Base-by-base conservation (phyloP, 1,140 invertebrate species). In the Octopus bimaculoides region DNA sequence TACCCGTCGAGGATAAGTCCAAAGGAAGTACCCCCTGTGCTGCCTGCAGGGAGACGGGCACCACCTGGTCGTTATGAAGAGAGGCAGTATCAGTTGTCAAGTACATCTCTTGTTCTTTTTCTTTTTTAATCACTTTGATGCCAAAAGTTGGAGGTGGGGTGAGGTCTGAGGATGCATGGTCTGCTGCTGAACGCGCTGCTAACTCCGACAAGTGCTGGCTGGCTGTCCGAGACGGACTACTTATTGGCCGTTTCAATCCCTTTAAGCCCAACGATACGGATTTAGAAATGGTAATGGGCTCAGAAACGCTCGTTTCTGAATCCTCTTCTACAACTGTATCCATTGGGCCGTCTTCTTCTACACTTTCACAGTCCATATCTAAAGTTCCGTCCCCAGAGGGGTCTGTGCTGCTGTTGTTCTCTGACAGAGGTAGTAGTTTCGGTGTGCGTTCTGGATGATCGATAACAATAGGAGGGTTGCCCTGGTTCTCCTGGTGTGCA, bases 321-420 rank as follows among this genome's bases (percentile, higher is more conserved):
- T 75, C 74, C 41, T 75, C 74, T 75, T 75, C 74, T 17, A 75
- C 74, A 75, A 75, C 74, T 7, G 12, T 53, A 17, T 52, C 26
- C 5, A 52, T 9, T 17, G 26, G 26, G 12, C 12, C n/a, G 17
- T 75, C 74, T 41, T 75, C 74, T 12, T 75, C 74, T 5, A 75
- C 74, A 52, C 20, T 75, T 41, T 75, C 74, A 52, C 74, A 75
- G 74, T 75, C 74, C 74, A 75, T 75, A 53, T 52, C 41, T 14
- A 75, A 53, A 5, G 26, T 53, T 20, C 52, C 41, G 17, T 52
- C 52, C 20, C 74, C 74, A 5, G n/a, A 41, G 17, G 41, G 26
- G 1, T 75, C 74, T 26, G 74, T 12, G 7, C 12, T 75, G 74
- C 41, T 52, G 12, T 66, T 66, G 26, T 41, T 26, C 14, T 6